Base-by-base conservation (phyloP, 2,113 vertebrate genomes). In the Cynoglossus semilaevis region DNA sequence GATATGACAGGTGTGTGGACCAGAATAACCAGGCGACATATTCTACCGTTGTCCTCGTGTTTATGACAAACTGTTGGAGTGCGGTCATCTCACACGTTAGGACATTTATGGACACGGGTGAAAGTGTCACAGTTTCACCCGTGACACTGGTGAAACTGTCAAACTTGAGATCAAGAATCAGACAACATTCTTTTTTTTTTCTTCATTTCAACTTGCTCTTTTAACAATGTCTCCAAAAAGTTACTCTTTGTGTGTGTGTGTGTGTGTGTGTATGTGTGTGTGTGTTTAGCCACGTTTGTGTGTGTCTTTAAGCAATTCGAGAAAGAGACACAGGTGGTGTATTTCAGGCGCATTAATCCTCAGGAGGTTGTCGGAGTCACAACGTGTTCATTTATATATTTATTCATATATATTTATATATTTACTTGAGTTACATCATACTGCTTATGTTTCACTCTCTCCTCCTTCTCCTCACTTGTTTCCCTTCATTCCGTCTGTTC, bases 1-100 rank as follows among this genome's bases (percentile, higher is more conserved):
- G 67, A 67, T 77, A 76, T 84, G 85, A 85, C 85, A 84, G 85
- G 73, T 75, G 69, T 82, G 70, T 72, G 76, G 63, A 68, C 52
- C 16, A 76, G 65, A 82, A 83, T 79, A 82, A 60, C 73, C 70
- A 55, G 68, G 63, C 66, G 71, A 13, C 41, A 51, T 37, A 48
- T 60, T 81, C 69, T 71, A 58, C 66, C 76, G 79, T 75, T 37
- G 55, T 15, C 12, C 40, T 51, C 38, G 15, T 51, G 51, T 65
- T 63, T 76, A 67, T 80, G 70, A 83, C 73, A 68, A 76, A 57
- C 63, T 72, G 45, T 83, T 56, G 29, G 40, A 15, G 57, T 38
- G 53, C 18, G 43, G 1, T 15, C 38, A 42, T 62, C 17, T n/a
- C 43, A 40, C 35, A 49, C 49, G 47, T 29, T 29, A 29, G 22